Evolutionary conservation across 1,140 invertebrate genomes (phyloP), one percentile per base, ranked within the genome.

Genomic region (Limonius californicus): DNA sequence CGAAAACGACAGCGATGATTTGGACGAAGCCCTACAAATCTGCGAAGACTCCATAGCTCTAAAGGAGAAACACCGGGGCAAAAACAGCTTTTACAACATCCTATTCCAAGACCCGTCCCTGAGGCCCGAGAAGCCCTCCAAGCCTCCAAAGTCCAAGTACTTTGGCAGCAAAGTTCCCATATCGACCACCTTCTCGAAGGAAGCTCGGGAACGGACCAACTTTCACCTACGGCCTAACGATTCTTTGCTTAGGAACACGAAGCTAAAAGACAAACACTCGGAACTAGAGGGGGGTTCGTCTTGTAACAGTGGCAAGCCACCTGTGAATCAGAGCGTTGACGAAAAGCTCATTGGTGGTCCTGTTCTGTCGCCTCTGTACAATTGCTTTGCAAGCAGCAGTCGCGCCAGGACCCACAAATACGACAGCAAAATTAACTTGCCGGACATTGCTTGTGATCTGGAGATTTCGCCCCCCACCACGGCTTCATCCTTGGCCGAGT

Each of bases 21-120:
- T 50, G 45, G 45, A 50, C 1, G 53, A 55, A 55, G 27, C 20
- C 2, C 30, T 55, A 14, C 20, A 55, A 32, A 16, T 32, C 2
- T 23, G 27, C n/a, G 53, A 55, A 19, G 53, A 55, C n/a, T 55
- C 53, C 39, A 64, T 74, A 6, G 74, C 72, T 0, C 57, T 73
- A 8, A 75, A 75, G 53, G 74, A 75, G 30, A 73, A 75, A 54
- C 71, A 75, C 47, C 59, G 72, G 14, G 65, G 66, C 16, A 68
- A 66, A n/a, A 58, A 55, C 12, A 55, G 53, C 53, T 27, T 27
- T 27, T 32, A 55, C 30, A 55, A 55, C 30, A 27, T 55, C 6
- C 16, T 55, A 15, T 55, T 27, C 30, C 21, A 55, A 55, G 30
- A 55, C 27, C 21, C 54, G 1, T 30, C 21, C 2, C n/a, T 50